Conservation (phyloP, 2,797 vertebrate genomes). For the Neoniphon sammara region DNA sequence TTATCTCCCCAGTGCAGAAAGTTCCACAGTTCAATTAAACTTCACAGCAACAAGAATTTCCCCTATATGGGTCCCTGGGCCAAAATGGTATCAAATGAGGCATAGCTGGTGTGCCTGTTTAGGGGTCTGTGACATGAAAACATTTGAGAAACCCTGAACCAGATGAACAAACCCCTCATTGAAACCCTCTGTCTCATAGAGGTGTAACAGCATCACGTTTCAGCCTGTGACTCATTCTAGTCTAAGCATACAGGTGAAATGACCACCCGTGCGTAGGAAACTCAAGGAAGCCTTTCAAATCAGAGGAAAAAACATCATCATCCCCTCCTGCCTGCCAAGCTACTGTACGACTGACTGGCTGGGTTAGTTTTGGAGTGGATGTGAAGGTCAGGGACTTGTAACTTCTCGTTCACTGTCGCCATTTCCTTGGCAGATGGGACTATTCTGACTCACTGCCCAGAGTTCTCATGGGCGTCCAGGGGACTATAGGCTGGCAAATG, state of each 20-base stretch:
- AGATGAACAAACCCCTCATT: constrained; percentile 33
- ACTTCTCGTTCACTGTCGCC: constrained; percentile 60
- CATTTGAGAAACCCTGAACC: constrained; percentile 25
- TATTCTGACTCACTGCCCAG: constrained; percentile 58
- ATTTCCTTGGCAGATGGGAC: constrained; percentile 63
- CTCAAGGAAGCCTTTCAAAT: constrained; percentile 53
- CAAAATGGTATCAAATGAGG: constrained; percentile 23
- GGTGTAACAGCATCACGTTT: constrained; percentile 24
- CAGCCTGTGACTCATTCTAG: constrained; percentile 25
- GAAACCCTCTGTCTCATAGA: constrained; percentile 12
- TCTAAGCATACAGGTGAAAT: constrained; percentile 49
- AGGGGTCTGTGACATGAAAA: constrained; percentile 18
- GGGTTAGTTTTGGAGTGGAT: constrained; percentile 62
- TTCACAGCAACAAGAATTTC: background rate
- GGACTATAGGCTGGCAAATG: constrained; percentile 60
- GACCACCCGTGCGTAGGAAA: constrained; percentile 54
- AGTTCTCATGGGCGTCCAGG: constrained; percentile 59
- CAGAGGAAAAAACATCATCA: constrained; percentile 58
- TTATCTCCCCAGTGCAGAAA: constrained; percentile 20
- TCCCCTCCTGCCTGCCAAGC: constrained; percentile 40
- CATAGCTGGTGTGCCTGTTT: background rate
- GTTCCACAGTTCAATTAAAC: background rate
- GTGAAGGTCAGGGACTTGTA: constrained; percentile 64
- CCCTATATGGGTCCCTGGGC: constrained; percentile 31
- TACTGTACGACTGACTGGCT: constrained; percentile 55